These are phyloP conservation scores for Eurytoma adleriae DNA, from an alignment of 2,888 invertebrate species.

Conservation along the genomic window DNA sequence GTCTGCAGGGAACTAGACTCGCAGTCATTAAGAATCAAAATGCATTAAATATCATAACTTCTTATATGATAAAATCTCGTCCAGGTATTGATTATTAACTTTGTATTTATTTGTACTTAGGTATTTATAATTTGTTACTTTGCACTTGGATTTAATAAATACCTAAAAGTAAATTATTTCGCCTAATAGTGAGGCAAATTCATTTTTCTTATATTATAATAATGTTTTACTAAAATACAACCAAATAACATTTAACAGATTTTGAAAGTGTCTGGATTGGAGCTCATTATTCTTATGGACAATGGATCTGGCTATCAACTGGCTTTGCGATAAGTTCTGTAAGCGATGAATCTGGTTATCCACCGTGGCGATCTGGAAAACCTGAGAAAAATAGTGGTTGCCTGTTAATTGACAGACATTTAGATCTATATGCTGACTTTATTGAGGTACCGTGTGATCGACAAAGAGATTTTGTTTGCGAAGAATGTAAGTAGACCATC, in stretches of 20 bases:
- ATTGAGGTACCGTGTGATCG: slow-evolving; percentile 77
- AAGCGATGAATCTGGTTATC: slow-evolving; percentile 63
- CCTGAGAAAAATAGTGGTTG: slow-evolving; percentile 74
- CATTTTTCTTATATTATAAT: too few species aligned
- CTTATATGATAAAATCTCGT: slow-evolving; percentile 62
- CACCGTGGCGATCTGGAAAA: slow-evolving; percentile 63
- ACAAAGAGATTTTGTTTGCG: slow-evolving; percentile 78
- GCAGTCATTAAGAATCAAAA: slow-evolving; percentile 76
- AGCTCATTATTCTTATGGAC: slow-evolving; percentile 74
- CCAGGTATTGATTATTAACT: slow-evolving; percentile 57
- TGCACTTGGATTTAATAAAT: too few species aligned
- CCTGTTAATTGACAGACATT: slow-evolving; percentile 77
- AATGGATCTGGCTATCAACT: slow-evolving; percentile 77
- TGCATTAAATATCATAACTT: slow-evolving; percentile 68
- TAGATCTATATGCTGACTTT: slow-evolving; percentile 75
- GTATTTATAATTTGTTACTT: too few species aligned
- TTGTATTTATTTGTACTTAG: too few species aligned
- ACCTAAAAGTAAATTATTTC: too few species aligned
- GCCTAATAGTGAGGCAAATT: too few species aligned
- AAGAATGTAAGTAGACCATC: slow-evolving; percentile 65
- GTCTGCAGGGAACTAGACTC: slow-evolving; percentile 76
- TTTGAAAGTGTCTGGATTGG: slow-evolving; percentile 79
- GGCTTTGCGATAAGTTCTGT: slow-evolving; percentile 76
- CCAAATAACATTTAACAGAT: slow-evolving; percentile 51
- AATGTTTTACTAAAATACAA: background rate